Base-by-base conservation (phyloP, 2,888 invertebrate species). In the Tetanocera ferruginea region DNA sequence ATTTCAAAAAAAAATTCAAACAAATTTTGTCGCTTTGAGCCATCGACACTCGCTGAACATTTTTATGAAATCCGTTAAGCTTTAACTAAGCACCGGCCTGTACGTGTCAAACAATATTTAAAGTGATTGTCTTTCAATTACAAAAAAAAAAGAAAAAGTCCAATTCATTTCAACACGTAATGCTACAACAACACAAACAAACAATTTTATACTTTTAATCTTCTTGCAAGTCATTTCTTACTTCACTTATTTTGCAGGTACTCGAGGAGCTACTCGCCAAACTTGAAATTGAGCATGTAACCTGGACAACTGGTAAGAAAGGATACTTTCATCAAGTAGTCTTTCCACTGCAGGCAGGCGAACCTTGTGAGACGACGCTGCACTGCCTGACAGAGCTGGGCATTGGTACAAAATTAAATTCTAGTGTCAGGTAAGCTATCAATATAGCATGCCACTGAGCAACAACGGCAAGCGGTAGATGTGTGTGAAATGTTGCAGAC, bases 381-480 rank as follows among this genome's bases (percentile, higher is more conserved):
- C 94, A 94, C 85, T 94, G 94, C 84, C 91, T 94, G 79, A 94
- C 94, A 1, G 93, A 94, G 87, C 91, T 94, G 82, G 94, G 94
- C 49, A 94, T 94, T 81, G 94, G 94, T 25, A 92, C 92, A 31
- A 92, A 92, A 86, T 92, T 92, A 88, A 93, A 93, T 88, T 94
- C 94, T 77, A 92, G 93, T 84, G 94, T 94, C 79, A 94, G 94
- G 94, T 94, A 90, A 90, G 87, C 86, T 83, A 82, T 84, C 82
- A 83, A 66, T 31, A 19, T 19, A 34, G 52, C n/a, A 64, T n/a
- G 64, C 11, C n/a, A 6, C 19, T 11, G 19, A 19, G 8, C 8
- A 55, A 9, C 55, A 31, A 64, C 11, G 28, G 9, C 34, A 17
- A 69, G 5, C 9, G n/a, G 19, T 5, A 14, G 17, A 43, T 23